These are phyloP conservation scores for Indri indri DNA, from an alignment of 2,113 vertebrate genomes.

Conservation along the genomic window DNA sequence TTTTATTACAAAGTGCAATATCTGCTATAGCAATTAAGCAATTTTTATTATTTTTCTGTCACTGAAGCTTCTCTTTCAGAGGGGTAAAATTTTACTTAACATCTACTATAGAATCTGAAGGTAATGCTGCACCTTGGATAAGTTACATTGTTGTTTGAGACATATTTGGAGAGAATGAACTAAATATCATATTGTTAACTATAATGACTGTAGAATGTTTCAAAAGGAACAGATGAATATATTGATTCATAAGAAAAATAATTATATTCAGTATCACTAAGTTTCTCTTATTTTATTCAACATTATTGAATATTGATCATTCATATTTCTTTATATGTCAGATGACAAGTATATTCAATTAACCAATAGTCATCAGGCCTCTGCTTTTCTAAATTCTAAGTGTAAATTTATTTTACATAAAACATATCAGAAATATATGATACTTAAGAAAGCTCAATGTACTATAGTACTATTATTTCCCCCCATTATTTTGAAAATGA, in stretches of 20 bases:
- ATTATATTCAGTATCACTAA: neutral
- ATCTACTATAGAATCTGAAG: neutral
- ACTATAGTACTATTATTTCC: neutral
- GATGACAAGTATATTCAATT: neutral
- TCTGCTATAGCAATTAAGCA: neutral
- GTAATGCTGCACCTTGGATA: neutral
- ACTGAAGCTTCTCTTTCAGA: neutral
- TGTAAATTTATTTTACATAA: conserved; percentile 11
- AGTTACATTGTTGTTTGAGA: neutral
- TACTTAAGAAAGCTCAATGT: neutral
- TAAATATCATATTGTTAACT: neutral
- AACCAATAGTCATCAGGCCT: neutral
- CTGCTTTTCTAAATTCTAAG: neutral
- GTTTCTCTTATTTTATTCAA: neutral
- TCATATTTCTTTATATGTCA: neutral
- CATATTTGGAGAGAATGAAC: neutral
- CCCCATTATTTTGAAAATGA: conserved; percentile 11
- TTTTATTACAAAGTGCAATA: neutral
- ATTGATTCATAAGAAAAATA: neutral
- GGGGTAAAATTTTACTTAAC: neutral
- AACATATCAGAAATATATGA: neutral
- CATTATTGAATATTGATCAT: neutral
- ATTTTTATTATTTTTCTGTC: neutral
- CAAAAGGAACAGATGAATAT: neutral
- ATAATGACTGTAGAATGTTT: neutral